Evolutionary conservation across 2,888 invertebrate genomes (phyloP), one percentile per base, ranked within the genome.

Genomic region (Drosophila trichaetosa): DNA sequence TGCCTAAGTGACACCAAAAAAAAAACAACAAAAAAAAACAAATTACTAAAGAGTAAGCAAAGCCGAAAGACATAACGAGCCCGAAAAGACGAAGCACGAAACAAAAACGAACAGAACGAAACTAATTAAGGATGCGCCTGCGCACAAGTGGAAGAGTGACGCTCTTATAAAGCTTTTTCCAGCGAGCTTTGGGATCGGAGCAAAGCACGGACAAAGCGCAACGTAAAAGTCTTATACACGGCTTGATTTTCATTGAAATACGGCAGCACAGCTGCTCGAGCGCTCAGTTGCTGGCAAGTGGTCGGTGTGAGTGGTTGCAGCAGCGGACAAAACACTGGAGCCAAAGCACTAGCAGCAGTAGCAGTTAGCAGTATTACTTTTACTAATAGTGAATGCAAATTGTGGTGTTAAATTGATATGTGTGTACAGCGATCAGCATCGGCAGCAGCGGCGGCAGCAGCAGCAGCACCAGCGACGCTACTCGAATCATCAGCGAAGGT

Each of bases 231-330:
- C 88, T 62, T 80, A 73, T 83, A 83, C 83, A 56, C 53, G 51
- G 60, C 79, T 72, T 34, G 56, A 77, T 88, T 92, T 89, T 89
- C 92, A 90, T 93, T 93, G 83, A 93, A 93, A 93, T 92, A 93
- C 91, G 87, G 84, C 84, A 85, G 91, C 92, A 92, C 90, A 92
- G 89, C 91, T 90, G 90, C 89, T 91, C 84, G 83, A 78, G 89
- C 90, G 90, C 90, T 93, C 93, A 93, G 93, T 93, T 86, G 89
- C 91, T 91, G 89, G 87, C 92, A 87, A 92, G 91, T 91, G 89
- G 85, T 92, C 92, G 92, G 89, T 89, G 89, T 90, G 89, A 92
- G 91, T 89, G 90, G 91, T 90, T 52, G 40, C 27, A 24, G 60
- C 59, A 65, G 56, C 53, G 63, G 53, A 62, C 49, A 38, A 40